Base-by-base conservation (phyloP, 2,797 vertebrate genomes). In the Macropus fuliginosus region DNA sequence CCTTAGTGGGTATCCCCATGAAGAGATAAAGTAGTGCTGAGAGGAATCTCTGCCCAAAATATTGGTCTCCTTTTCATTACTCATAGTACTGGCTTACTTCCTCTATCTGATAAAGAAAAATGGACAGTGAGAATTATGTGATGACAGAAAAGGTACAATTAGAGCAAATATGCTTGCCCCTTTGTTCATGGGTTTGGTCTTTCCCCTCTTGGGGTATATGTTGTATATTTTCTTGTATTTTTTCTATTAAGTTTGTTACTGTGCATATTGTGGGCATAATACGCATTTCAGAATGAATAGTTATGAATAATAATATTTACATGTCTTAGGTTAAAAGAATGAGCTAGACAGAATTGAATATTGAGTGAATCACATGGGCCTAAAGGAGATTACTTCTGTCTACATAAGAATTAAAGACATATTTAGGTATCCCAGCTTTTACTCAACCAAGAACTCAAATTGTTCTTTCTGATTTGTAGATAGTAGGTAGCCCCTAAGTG, bases 311-410 rank as follows among this genome's bases (percentile, higher is more conserved):
- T 74, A 91, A 62, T 95, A 56, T 91, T 97, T 96, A 94, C 54
- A 91, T 92, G 28, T 89, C 29, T 95, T 91, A 96, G 92, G 95
- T 95, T 94, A 93, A 34, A 92, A 96, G 91, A 92, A 94, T 92
- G 94, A 93, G 50, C 93, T 96, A 93, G 91, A 94, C 92, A 91
- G 94, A 97, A 92, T 92, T 97, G 90, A 97, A 55, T 96, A 66
- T 95, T 96, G 95, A 93, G 24, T 92, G 16, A 55, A 90, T 95
- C 46, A 94, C 59, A 94, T 94, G 89, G 96, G 50, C 81, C 96
- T 34, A 54, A 96, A 52, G 90, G 92, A 96, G 59, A 90, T 59
- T 91, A 92, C 92, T 95, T 96, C 92, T 94, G 9, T 94, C 21
- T 0, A 94, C 90, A 29, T n/a, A 95, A 96, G 66, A 97, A 59